These are phyloP conservation scores for Microplitis deprimator DNA, from an alignment of 2,888 invertebrate species.

Conservation along the genomic window DNA sequence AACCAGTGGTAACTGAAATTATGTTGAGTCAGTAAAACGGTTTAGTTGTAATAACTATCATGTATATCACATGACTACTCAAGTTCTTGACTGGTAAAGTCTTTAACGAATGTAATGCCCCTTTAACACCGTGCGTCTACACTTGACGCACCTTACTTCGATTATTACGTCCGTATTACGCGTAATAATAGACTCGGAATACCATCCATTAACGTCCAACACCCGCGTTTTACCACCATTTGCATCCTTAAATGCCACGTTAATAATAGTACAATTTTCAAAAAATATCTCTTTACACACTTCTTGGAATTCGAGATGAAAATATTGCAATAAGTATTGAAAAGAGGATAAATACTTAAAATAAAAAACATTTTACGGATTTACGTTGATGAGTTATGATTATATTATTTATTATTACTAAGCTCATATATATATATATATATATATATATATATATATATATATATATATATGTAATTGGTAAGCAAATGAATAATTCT, in stretches of 20 bases:
- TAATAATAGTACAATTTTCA: constrained; percentile 62
- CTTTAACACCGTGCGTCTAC: constrained; percentile 18
- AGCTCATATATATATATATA: no score
- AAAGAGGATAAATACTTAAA: no score
- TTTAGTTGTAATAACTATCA: constrained; percentile 11
- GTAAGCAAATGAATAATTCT: constrained; percentile 5
- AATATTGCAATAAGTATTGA: constrained; percentile 1
- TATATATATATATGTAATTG: no score
- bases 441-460: no score
- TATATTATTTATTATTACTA: no score
- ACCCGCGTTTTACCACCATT: constrained; percentile 62
- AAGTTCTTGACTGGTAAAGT: constrained; percentile 8
- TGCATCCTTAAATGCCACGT: constrained; percentile 62
- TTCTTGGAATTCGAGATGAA: constrained; percentile 5
- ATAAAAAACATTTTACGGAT: no score
- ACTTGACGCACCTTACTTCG: constrained; percentile 32
- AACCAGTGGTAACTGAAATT: not conserved
- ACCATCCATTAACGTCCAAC: constrained; percentile 63
- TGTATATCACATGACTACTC: constrained; percentile 12
- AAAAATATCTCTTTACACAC: constrained; percentile 10
- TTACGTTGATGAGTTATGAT: no score
- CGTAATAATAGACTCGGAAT: constrained; percentile 65
- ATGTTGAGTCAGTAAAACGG: not conserved
- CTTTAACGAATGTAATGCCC: constrained; percentile 27
- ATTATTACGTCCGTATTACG: constrained; percentile 65